Evolutionary conservation across 2,888 invertebrate species (phyloP), one percentile per base, ranked within the genome.

Genomic region (Pandemis corylana): DNA sequence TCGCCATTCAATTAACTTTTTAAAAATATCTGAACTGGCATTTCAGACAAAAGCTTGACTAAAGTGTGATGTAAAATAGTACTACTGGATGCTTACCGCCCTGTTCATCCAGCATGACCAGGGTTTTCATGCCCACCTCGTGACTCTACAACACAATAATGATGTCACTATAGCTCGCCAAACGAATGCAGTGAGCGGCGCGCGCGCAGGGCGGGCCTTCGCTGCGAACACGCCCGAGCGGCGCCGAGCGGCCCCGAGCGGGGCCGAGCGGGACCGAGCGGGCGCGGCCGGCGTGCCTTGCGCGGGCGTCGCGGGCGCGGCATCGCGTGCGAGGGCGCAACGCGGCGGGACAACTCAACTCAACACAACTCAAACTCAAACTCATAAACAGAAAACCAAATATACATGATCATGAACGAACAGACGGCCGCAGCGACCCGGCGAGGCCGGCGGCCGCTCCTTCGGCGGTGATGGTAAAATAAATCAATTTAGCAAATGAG

Each of bases 51-150:
- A 94, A 94, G 94, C 94, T 92, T 87, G 89, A 89, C 93, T 93
- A 93, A 89, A 87, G 77, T 89, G 89, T 93, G 92, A 93, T 93
- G 91, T 93, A 92, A 88, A 90, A 87, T 90, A 93, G 86, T 91
- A 89, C 94, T 94, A 94, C 93, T 94, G 95, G 95, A 96, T 96
- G 96, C 98, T 98, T 98, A 99, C 99, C 99, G 97, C 99, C 99
- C 97, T 99, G 99, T 96, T 99, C 99, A 97, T 99, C 99, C 97
- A 99, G 97, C 97, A 99, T 99, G 95, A 99, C 99, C 96, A 99
- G 97, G 96, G 99, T 98, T 96, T 98, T 98, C 97, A 99, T 99
- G 95, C 99, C 99, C 95, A 99, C 99, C 96, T 99, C 99, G 97
- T 99, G 99, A 96, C 99, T 98, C 99, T 99, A 97, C 96, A 97